Evolutionary conservation across 1,140 invertebrate species (phyloP).

Genomic region (Magallana angulata): DNA sequence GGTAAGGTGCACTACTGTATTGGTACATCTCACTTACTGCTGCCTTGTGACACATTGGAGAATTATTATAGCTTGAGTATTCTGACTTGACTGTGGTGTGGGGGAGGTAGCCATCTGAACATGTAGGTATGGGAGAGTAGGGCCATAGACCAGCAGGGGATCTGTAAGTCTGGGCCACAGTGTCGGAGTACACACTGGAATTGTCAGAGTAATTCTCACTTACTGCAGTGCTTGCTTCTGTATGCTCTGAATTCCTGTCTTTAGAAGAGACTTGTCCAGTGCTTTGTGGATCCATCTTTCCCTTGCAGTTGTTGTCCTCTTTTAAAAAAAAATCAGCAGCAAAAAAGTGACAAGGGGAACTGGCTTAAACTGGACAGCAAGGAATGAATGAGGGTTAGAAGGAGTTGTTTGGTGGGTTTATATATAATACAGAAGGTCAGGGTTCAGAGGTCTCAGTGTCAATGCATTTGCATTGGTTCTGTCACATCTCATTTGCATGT

Average conservation of each 20-base stretch:
- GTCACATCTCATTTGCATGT: slow-evolving; percentile 26
- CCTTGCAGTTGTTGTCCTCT: background rate
- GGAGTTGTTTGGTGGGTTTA: background rate
- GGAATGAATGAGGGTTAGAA: background rate
- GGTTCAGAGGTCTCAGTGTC: slow-evolving; percentile 35
- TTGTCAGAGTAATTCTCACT: slow-evolving; percentile 19
- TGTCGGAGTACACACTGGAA: background rate
- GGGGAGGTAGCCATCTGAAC: background rate
- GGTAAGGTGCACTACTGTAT: background rate
- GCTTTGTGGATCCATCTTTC: slow-evolving; percentile 21
- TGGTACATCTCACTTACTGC: slow-evolving; percentile 13
- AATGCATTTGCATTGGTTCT: slow-evolving; percentile 42
- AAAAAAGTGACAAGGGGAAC: slow-evolving; percentile 12
- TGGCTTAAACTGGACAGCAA: background rate
- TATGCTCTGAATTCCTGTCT: background rate
- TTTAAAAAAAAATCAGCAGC: background rate
- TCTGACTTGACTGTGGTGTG: slow-evolving; percentile 23
- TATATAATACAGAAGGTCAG: slow-evolving; percentile 10
- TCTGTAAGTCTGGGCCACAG: background rate
- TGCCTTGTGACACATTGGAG: background rate
- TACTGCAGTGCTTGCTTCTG: background rate
- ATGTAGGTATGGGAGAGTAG: slow-evolving; percentile 28
- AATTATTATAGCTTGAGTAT: background rate
- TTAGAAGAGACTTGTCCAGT: background rate
- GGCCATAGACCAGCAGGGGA: background rate